phyloP scores from a whole-genome alignment of 2,888 invertebrate genomes.

The Choreutis nemorana region DNA sequence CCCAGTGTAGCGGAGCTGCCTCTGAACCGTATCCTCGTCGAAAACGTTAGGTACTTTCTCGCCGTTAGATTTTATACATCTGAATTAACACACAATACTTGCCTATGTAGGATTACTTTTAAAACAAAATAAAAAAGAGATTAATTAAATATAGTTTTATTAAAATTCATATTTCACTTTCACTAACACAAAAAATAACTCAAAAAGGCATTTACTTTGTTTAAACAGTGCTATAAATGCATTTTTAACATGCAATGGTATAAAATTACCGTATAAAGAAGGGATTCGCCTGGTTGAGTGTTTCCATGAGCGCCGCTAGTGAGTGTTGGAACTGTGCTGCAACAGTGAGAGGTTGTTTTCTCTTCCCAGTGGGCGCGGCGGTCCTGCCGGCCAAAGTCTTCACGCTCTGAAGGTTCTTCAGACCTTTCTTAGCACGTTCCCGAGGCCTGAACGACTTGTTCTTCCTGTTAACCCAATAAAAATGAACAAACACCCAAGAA shows the following conservation, averaged over 20 bases:
- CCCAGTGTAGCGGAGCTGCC: conserved; percentile 89
- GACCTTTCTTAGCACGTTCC: conserved; percentile 83
- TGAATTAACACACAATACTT: too few relatives aligned
- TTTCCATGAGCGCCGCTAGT: conserved; percentile 90
- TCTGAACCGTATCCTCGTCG: conserved; percentile 91
- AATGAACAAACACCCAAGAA: neutral
- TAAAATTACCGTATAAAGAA: conserved; percentile 59
- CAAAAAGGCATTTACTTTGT: too few relatives aligned
- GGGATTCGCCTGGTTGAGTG: conserved; percentile 79
- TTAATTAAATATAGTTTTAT: too few relatives aligned
- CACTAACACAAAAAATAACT: too few relatives aligned
- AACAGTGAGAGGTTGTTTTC: conserved; percentile 91
- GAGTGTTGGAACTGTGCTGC: conserved; percentile 96
- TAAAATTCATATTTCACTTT: too few relatives aligned
- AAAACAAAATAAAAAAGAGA: too few relatives aligned
- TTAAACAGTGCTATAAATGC: too few relatives aligned
- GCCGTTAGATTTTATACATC: conserved; percentile 96
- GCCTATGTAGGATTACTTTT: too few relatives aligned
- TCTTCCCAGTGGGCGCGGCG: conserved; percentile 68
- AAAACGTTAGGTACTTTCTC: conserved; percentile 93
- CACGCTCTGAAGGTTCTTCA: conserved; percentile 90
- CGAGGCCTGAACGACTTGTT: conserved; percentile 92
- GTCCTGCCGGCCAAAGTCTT: conserved; percentile 88
- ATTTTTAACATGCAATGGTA: too few relatives aligned
- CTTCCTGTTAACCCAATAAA: conserved; percentile 74